Evolutionary conservation across 2,797 vertebrate species (phyloP).

Genomic region (Chaetodon trifasciatus): DNA sequence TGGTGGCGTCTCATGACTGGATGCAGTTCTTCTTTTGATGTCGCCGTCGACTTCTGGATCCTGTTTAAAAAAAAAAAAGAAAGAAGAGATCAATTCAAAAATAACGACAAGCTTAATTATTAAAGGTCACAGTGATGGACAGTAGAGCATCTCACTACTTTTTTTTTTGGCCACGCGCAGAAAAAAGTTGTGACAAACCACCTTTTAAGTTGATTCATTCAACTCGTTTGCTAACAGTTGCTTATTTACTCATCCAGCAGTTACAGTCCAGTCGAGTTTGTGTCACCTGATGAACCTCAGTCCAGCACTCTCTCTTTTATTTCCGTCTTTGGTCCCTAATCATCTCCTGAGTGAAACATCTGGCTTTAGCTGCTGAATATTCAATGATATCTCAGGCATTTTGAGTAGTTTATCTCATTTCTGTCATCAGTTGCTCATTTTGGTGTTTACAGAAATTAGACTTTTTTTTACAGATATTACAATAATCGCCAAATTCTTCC

Average conservation of each 20-base stretch:
- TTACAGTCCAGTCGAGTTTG: not conserved
- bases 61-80: conserved; percentile 53
- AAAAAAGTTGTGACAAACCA: not conserved
- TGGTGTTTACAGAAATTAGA: no score
- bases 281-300: not conserved
- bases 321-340: not conserved
- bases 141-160: no score
- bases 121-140: no score
- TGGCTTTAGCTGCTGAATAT: not conserved
- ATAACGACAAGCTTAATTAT: no score
- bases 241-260: not conserved
- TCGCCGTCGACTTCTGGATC: conserved; percentile 68
- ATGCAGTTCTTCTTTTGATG: conserved; percentile 84
- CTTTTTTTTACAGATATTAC: no score
- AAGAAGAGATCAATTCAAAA: no score
- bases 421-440: no score
- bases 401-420: no score
- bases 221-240: not conserved
- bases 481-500: no score
- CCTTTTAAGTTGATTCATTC: not conserved
- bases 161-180: no score
- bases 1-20: conserved; percentile 79
- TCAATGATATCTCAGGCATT: no score
- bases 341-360: not conserved
- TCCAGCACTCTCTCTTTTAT: not conserved